Base-by-base conservation (phyloP, 2,888 invertebrate species). In the Chloroclystis v-ata region DNA sequence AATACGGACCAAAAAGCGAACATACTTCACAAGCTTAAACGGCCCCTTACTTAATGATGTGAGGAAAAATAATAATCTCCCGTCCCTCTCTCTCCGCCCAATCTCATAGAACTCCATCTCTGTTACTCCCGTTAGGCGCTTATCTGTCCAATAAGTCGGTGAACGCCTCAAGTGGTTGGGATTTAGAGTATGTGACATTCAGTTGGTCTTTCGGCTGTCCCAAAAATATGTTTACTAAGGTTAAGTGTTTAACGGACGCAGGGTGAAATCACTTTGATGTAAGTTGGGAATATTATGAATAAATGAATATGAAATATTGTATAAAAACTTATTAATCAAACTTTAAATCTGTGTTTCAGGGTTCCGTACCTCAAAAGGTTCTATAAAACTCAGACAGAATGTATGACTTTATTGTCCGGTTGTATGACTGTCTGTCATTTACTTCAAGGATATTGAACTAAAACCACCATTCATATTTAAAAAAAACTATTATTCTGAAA, bases 51-150 rank as follows among this genome's bases (percentile, higher is more conserved):
- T 30, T 76, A 78, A 78, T 74, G 78, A 76, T 67, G 78, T 75
- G 75, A 20, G 69, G 74, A 71, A 77, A 73, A 76, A 75, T 64
- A 66, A 63, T 68, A 63, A 59, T 57, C 56, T 30, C 49, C 47
- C 20, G 13, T 59, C 60, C 52, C 61, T 26, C 38, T 61, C 51
- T 28, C 42, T 35, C 32, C 5, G 6, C 9, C 11, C 29, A 12
- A 38, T 42, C 3, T 43, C 32, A 32, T 47, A 49, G 28, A 28
- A 35, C 26, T 39, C 9, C 12, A 11, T 62, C 60, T 60, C 57
- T 12, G 53, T 64, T 57, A 40, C 7, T 20, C 56, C 41, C 12
- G 24, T 28, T n/a, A 46, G 3, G 20, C 29, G 35, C 26, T 37
- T 41, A 41, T 47, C 37, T 47, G 46, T 47, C 41, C 29, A 5